phyloP scores from a whole-genome alignment of 2,888 invertebrate species.

The Acanthosepion pharaonis region DNA sequence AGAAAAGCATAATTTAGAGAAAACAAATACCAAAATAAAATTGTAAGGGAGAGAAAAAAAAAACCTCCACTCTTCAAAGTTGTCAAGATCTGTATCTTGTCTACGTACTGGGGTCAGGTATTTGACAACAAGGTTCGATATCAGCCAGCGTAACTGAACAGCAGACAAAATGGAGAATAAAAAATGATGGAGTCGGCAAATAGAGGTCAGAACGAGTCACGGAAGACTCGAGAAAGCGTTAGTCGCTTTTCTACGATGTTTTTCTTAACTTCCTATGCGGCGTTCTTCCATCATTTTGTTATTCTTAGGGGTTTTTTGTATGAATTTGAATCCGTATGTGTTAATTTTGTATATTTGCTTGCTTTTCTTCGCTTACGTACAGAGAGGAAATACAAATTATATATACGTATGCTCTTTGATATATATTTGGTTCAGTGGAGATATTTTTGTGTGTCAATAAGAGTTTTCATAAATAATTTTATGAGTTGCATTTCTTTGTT shows the following conservation, averaged over 20 bases:
- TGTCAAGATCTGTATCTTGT: background rate
- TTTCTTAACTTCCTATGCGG: background rate
- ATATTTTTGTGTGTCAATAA: too few species aligned
- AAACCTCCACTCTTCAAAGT: background rate
- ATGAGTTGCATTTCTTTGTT: too few species aligned
- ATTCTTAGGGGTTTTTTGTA: too few species aligned
- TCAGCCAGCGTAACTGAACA: background rate
- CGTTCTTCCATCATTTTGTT: too few species aligned
- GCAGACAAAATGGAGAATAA: background rate
- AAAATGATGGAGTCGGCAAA: background rate
- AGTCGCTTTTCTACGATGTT: background rate
- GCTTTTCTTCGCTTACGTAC: too few species aligned
- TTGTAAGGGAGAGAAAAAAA: background rate
- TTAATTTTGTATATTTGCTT: too few species aligned
- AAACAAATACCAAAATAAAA: background rate
- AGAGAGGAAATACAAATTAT: too few species aligned
- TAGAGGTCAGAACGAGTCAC: background rate
- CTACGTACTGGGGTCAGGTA: background rate
- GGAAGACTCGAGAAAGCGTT: background rate
- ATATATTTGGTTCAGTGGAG: too few species aligned
- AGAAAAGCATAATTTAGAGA: background rate
- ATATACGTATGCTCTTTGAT: too few species aligned
- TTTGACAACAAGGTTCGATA: background rate
- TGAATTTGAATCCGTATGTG: too few species aligned
- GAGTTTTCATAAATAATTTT: too few species aligned